Percentiles rank a stretch among this genome's conserved stretches.
Conservation (phyloP, 2,797 vertebrate species). For the Hydrolagus colliei region DNA sequence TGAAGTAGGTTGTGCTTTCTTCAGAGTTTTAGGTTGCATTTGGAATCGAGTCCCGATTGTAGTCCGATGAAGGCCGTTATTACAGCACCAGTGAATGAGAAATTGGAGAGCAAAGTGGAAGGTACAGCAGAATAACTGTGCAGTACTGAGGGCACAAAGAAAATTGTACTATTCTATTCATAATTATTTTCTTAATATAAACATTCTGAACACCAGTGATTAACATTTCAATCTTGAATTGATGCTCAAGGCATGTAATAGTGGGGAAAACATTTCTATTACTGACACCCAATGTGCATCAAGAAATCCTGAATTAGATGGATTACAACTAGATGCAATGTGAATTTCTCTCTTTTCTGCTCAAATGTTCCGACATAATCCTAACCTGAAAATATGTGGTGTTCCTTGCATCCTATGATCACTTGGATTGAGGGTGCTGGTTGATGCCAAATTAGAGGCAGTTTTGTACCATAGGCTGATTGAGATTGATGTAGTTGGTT, state of each 20-base stretch:
- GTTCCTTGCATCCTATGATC: no score
- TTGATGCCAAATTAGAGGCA: neutral
- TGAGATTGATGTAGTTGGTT: neutral
- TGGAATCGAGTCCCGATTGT: slow-evolving; percentile 54
- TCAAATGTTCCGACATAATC: no score
- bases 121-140: slow-evolving; percentile 45
- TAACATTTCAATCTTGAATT: neutral
- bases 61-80: slow-evolving; percentile 47
- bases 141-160: neutral
- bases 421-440: neutral
- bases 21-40: slow-evolving; percentile 52
- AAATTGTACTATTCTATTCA: neutral
- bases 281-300: neutral
- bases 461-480: neutral
- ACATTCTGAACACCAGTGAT: neutral
- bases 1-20: slow-evolving; percentile 34
- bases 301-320: neutral
- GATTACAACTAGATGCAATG: neutral
- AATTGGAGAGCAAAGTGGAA: slow-evolving; percentile 49
- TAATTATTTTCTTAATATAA: neutral
- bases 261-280: neutral
- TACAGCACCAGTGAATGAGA: slow-evolving; percentile 45
- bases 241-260: neutral
- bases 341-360: neutral
- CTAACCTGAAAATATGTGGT: no score